Percentiles rank a stretch among this genome's conserved stretches.
phyloP scores from a whole-genome alignment of 2,888 invertebrate genomes.

The Chrysotoxum bicinctum region DNA sequence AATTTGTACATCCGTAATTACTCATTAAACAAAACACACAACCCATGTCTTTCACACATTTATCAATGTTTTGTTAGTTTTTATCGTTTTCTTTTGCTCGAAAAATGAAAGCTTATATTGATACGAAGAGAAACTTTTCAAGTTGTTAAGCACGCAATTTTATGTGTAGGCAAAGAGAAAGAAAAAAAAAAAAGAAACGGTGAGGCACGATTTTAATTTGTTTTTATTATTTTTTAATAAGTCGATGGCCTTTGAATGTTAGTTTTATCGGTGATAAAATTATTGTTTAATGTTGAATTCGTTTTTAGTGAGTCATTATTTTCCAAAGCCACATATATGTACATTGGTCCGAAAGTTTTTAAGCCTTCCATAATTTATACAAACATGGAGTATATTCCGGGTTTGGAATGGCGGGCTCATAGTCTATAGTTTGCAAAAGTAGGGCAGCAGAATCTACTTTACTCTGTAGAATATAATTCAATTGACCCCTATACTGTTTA shows the following conservation, averaged over 20 bases:
- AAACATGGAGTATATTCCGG: not conserved
- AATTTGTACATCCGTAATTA: not conserved
- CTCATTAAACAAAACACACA: not conserved
- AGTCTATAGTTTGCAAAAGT: not conserved
- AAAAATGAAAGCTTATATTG: constrained; percentile 10
- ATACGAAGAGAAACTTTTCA: constrained; percentile 12
- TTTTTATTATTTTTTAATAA: constrained; percentile 1
- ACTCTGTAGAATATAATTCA: no score
- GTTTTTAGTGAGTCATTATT: not conserved
- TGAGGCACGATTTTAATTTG: constrained; percentile 1
- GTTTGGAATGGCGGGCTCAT: not conserved
- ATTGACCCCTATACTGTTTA: no score
- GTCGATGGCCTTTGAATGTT: not conserved
- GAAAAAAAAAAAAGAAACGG: not conserved
- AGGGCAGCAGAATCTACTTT: no score
- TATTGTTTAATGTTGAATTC: not conserved
- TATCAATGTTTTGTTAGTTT: constrained; percentile 12
- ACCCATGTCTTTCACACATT: constrained; percentile 5
- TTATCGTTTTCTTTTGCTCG: not conserved
- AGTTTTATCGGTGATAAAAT: not conserved
- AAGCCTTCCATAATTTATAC: no score
- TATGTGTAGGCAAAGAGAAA: not conserved
- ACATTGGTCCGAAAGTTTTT: not conserved
- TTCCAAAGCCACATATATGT: not conserved
- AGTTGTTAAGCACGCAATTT: not conserved